phyloP scores from a whole-genome alignment of 1,140 invertebrate genomes.

The Drosophila ambigua region DNA sequence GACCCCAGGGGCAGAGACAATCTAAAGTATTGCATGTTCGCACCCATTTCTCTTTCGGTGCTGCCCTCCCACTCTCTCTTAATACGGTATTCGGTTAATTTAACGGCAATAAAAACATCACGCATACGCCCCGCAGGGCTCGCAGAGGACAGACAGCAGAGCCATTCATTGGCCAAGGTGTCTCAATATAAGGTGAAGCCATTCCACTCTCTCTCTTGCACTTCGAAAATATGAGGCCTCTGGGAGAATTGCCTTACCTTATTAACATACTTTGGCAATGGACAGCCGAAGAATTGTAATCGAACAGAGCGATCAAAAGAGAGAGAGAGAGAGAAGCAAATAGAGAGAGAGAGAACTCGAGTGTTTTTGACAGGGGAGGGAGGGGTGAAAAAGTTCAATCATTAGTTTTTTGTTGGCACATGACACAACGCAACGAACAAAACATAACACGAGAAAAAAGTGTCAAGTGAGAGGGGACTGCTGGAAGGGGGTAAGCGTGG shows the following conservation, averaged over 20 bases:
- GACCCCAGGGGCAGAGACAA: constrained; percentile 28
- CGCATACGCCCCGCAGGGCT: constrained; percentile 71
- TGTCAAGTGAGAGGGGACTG: constrained; percentile 16
- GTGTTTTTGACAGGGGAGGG: background rate
- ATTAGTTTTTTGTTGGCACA: constrained; percentile 51
- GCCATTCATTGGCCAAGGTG: background rate
- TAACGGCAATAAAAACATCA: constrained; percentile 80
- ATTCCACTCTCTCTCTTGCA: too few relatives aligned
- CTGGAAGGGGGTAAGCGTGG: constrained; percentile 43
- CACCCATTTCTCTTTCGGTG: constrained; percentile 31
- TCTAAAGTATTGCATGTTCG: constrained; percentile 45
- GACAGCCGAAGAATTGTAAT: constrained; percentile 1
- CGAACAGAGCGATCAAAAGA: background rate
- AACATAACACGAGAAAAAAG: constrained; percentile 35
- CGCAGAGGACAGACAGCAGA: background rate
- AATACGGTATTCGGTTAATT: constrained; percentile 56
- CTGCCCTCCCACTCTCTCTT: constrained; percentile 1
- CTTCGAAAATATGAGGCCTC: too few relatives aligned
- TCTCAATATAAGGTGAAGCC: constrained; percentile 44
- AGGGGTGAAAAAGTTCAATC: constrained; percentile 49
- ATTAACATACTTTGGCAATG: constrained; percentile 27
- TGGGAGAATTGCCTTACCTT: too few relatives aligned
- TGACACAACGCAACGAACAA: constrained; percentile 23
- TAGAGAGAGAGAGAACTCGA: constrained; percentile 1
- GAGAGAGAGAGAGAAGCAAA: background rate